Percentiles rank a stretch among this genome's conserved stretches.
Conservation (phyloP, 2,113 vertebrate genomes). For the Pica pica region DNA sequence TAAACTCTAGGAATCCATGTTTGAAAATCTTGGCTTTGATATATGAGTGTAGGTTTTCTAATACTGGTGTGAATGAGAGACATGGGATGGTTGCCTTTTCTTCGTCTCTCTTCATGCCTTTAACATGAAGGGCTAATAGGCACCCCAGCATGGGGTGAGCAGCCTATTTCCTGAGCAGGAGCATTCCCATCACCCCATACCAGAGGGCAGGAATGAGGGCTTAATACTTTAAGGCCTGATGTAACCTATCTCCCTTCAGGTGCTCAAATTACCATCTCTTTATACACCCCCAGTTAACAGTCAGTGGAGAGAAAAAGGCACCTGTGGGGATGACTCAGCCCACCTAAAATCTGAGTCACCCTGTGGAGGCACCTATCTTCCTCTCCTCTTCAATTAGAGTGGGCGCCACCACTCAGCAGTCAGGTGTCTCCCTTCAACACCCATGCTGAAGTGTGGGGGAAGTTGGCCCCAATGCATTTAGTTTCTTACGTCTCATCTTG, state of each 20-base stretch:
- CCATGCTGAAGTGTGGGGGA: neutral
- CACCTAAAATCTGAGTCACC: slow-evolving; percentile 13
- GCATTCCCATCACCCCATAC: neutral
- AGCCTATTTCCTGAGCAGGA: neutral
- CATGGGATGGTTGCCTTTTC: neutral
- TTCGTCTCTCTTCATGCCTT: neutral
- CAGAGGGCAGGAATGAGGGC: neutral
- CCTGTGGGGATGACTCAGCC: neutral
- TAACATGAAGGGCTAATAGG: neutral
- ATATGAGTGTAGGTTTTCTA: fast-evolving
- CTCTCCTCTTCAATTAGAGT: neutral
- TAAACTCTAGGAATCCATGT: neutral
- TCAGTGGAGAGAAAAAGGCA: neutral
- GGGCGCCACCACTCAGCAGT: neutral
- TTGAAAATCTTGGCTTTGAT: neutral
- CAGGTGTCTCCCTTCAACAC: neutral
- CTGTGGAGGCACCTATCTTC: neutral
- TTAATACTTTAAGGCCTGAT: neutral
- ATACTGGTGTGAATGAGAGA: neutral
- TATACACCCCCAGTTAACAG: neutral
- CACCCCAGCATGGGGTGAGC: neutral
- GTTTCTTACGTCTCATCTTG: neutral
- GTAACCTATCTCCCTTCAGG: neutral
- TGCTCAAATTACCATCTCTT: neutral
- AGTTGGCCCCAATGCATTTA: neutral